Evolutionary conservation across 2,888 invertebrate species (phyloP), one percentile per base, ranked within the genome.

Genomic region (Gerosis bhagava): DNA sequence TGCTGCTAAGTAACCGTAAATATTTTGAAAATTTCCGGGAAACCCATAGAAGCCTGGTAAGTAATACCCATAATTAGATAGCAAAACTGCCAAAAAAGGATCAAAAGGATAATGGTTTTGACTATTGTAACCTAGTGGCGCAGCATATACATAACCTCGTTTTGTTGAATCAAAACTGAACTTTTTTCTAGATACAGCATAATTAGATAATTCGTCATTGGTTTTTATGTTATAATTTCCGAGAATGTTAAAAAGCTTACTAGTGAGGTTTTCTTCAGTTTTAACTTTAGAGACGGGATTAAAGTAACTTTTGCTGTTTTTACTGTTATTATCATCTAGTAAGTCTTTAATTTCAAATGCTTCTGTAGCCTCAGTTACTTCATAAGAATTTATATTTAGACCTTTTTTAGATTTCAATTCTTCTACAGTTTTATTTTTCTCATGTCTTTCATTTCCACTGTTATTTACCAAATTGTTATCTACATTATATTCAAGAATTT

Each of bases 11-110:
- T 93, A 90, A 1, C 92, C 91, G 62, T 93, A 93, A 37, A 91
- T 69, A 58, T 92, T 91, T 50, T 74, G 78, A 50, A 83, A 87
- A 47, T 73, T 71, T 49, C 65, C 70, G n/a, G 63, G 67, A 40
- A 69, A 63, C 5, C 82, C 81, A 49, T 74, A 83, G 45, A 67
- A 60, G 19, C 72, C 74, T 13, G 76, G 90, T 35, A 92, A 59
- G 63, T 93, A 93, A 59, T 84, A 82, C 2, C 93, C 93, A 65
- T 92, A 93, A 66, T 92, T 91, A 16, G 93, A 92, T 34, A 93
- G 76, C 49, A 92, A 76, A 37, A 93, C 87, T 28, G 92, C 90
- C 19, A 93, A 67, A 63, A 91, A 69, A 40, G 93, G 92, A 77
- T 92, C 91, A 24, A 90, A 70, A 1, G 91, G 86, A 36, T 86